Conservation (phyloP, 37 sponge, comb jelly and placozoan species). For the Theonella swinhoei region DNA sequence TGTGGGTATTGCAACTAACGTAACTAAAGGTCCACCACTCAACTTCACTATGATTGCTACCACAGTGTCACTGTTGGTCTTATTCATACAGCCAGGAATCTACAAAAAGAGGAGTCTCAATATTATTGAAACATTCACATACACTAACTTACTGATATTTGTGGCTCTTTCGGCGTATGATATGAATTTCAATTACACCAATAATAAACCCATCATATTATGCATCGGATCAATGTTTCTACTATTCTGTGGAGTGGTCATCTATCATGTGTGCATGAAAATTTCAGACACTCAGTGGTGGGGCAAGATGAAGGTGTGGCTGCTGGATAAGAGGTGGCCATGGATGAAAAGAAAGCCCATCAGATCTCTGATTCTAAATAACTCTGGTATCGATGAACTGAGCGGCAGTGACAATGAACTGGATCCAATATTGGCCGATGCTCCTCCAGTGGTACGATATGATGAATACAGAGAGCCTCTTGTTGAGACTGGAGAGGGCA, state of each 20-base stretch:
- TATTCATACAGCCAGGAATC: neutral
- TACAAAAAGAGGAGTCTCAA: neutral
- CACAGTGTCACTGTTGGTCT: neutral
- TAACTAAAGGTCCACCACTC: neutral
- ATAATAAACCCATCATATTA: neutral
- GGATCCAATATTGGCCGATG: neutral
- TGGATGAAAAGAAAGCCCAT: neutral
- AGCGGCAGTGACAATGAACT: neutral
- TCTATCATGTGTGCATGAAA: neutral
- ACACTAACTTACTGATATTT: neutral
- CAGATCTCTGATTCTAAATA: neutral
- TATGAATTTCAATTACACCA: neutral
- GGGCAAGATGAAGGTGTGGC: neutral
- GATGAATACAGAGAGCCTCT: slow-evolving; percentile 1
- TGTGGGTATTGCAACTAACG: neutral
- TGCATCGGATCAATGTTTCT: neutral
- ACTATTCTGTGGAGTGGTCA: neutral
- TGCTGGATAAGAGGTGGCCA: neutral
- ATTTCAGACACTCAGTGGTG: neutral
- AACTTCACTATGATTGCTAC: neutral
- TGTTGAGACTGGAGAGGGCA: neutral
- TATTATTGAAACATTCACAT: neutral
- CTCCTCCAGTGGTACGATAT: neutral
- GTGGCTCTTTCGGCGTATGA: neutral
- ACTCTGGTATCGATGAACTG: neutral